phyloP scores from a whole-genome alignment of 2,113 vertebrate genomes.

The Scophthalmus maximus region DNA sequence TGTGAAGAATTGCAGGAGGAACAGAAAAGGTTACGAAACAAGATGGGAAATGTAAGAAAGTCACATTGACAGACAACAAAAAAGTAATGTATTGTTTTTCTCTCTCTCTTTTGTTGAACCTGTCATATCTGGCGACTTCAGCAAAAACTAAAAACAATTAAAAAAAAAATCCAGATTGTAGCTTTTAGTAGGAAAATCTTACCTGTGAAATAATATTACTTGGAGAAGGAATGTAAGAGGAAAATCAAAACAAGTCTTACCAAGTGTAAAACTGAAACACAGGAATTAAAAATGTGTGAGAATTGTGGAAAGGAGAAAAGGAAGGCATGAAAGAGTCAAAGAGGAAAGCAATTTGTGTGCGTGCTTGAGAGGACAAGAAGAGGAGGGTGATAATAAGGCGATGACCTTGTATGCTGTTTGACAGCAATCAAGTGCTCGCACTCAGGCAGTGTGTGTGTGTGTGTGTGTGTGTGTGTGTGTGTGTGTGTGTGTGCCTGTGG shows the following conservation, averaged over 20 bases:
- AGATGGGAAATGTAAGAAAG: neutral
- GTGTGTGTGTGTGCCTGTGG: constrained; percentile 40
- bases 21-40: neutral
- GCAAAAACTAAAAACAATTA: too few species aligned
- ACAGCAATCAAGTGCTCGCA: constrained; percentile 48
- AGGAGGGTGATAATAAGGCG: constrained; percentile 53
- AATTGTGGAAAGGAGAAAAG: constrained; percentile 14
- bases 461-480: constrained; percentile 35
- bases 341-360: neutral
- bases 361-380: constrained; percentile 41
- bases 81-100: too few species aligned
- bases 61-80: neutral
- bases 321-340: neutral
- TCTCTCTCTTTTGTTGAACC: too few species aligned
- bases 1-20: constrained; percentile 1
- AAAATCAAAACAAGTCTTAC: neutral
- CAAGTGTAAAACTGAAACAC: neutral
- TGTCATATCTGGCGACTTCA: too few species aligned
- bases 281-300: constrained; percentile 6
- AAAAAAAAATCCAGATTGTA: too few species aligned
- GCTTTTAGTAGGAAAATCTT: too few species aligned
- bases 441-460: constrained; percentile 8
- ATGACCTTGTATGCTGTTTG: constrained; percentile 66
- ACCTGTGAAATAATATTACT: neutral
- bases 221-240: neutral